Conservation (phyloP, 2,113 vertebrate genomes). For the Melozone crissalis region DNA sequence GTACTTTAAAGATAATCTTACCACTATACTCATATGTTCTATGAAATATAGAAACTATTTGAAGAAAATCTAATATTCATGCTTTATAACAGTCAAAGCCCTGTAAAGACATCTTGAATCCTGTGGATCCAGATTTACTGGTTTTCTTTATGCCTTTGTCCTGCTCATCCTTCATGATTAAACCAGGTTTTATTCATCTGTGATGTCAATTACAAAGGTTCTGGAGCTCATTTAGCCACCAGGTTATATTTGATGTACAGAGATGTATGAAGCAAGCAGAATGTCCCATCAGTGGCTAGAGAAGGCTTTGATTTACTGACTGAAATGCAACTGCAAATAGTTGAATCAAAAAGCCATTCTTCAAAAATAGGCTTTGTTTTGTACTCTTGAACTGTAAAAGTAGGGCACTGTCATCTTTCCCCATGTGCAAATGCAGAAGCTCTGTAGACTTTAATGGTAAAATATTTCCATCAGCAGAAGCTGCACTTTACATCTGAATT, state of each 20-base stretch:
- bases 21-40: background rate
- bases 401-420: background rate
- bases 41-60: background rate
- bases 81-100: background rate
- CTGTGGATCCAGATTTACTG: background rate
- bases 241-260: background rate
- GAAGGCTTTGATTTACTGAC: slow-evolving; percentile 15
- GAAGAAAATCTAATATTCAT: background rate
- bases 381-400: background rate
- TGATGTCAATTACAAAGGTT: background rate
- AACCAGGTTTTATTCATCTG: slow-evolving; percentile 2
- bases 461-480: background rate
- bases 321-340: background rate
- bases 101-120: background rate
- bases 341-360: background rate
- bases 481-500: background rate
- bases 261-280: background rate
- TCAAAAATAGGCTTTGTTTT: background rate
- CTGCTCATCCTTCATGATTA: slow-evolving; percentile 11
- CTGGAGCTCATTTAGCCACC: background rate
- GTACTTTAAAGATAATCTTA: background rate
- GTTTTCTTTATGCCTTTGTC: slow-evolving; percentile 6
- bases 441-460: background rate
- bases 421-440: background rate
- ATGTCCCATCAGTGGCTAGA: background rate